Evolutionary conservation across 2,113 vertebrate species (phyloP).

Genomic region (Podarcis cretensis): DNA sequence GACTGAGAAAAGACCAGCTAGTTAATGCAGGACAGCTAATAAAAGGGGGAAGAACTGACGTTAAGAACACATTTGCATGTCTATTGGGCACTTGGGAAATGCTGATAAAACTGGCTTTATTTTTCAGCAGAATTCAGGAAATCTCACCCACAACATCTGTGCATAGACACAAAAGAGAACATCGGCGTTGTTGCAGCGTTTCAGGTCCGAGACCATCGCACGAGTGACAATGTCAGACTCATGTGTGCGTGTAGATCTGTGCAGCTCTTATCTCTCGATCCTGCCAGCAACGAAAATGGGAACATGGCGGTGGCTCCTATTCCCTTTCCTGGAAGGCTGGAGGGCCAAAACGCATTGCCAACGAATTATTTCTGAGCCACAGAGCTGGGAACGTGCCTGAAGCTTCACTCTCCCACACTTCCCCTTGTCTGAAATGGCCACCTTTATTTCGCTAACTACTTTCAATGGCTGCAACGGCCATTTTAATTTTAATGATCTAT

Average conservation of each 20-base stretch:
- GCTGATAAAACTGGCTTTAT: conserved; percentile 65
- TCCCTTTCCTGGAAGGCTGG: not conserved
- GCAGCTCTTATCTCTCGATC: conserved; percentile 6
- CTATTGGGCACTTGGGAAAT: conserved; percentile 65
- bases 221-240: conserved; percentile 28
- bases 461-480: not conserved
- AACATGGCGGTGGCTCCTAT: not conserved
- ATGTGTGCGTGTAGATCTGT: not conserved
- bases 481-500: not conserved
- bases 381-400: not conserved
- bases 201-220: not conserved
- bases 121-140: conserved; percentile 57
- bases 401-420: not conserved
- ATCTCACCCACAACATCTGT: conserved; percentile 69
- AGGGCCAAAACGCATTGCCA: not conserved
- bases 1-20: conserved; percentile 37
- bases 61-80: conserved; percentile 71
- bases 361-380: conserved; percentile 27
- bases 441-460: not conserved
- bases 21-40: conserved; percentile 48
- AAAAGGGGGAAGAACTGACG: not conserved
- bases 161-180: conserved; percentile 55
- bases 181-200: conserved; percentile 29
- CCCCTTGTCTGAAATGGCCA: not conserved
- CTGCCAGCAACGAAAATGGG: conserved; percentile 1